Conservation (phyloP, 2,888 invertebrate genomes). For the Ophonus ardosiacus region DNA sequence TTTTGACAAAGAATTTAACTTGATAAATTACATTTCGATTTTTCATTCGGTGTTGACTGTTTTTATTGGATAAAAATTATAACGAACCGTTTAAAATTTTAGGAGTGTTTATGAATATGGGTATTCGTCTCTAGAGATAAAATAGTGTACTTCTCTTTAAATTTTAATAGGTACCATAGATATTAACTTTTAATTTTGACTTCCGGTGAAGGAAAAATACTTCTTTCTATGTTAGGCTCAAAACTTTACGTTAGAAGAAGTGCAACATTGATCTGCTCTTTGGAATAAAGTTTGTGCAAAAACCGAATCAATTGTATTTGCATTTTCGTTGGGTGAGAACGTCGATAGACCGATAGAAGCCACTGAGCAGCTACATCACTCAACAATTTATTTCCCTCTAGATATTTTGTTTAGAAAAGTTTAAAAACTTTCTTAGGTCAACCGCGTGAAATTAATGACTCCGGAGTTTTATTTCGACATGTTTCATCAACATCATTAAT, state of each 20-base stretch:
- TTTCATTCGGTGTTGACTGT: no score
- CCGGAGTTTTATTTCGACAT: constrained; percentile 1
- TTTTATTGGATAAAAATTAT: no score
- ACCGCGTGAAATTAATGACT: constrained; percentile 41
- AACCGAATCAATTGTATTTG: constrained; percentile 38
- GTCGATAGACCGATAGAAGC: constrained; percentile 9
- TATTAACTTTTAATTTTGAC: no score
- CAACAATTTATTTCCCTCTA: constrained; percentile 11
- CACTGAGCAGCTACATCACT: constrained; percentile 12
- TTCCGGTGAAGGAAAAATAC: no score
- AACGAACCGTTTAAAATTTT: no score
- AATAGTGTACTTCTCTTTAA: no score
- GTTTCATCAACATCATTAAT: constrained; percentile 48
- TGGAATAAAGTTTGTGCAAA: background rate
- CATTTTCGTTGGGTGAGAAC: constrained; percentile 17
- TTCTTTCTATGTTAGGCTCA: no score
- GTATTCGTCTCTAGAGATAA: no score
- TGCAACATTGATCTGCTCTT: background rate
- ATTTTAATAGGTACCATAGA: no score
- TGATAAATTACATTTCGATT: no score
- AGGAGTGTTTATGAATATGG: no score
- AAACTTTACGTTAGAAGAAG: background rate
- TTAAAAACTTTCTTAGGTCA: constrained; percentile 8
- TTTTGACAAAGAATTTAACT: no score
- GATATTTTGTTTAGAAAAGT: constrained; percentile 42